A percentile compares a stretch with the other conserved stretches of the same genome.
phyloP scores from a whole-genome alignment of 2,113 vertebrate species.

The Falco punctatus region DNA sequence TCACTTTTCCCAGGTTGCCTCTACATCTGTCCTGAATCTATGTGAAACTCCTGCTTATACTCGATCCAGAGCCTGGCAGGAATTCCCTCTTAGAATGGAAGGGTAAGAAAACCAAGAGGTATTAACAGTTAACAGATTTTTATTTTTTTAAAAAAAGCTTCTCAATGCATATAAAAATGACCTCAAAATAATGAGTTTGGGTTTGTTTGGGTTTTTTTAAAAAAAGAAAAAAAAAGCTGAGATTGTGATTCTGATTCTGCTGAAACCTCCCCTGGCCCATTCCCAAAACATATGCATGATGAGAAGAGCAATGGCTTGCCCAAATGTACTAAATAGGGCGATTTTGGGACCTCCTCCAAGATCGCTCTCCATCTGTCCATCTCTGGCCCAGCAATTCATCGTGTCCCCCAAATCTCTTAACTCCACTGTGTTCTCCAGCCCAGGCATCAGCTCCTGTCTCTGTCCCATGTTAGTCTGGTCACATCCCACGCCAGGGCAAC shows the following conservation, averaged over 20 bases:
- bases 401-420: not conserved
- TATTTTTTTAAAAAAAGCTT: not conserved
- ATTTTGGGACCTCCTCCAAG: slow-evolving; percentile 54
- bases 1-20: slow-evolving; percentile 6
- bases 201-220: not conserved
- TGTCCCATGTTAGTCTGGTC: not conserved
- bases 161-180: not conserved
- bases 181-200: not conserved
- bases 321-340: slow-evolving; percentile 28
- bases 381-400: slow-evolving; percentile 2
- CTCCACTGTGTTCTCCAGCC: not conserved
- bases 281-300: slow-evolving; percentile 22
- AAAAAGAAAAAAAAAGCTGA: not conserved
- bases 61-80: not conserved
- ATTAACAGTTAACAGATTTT: slow-evolving; percentile 5
- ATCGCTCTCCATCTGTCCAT: slow-evolving; percentile 50
- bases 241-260: slow-evolving; percentile 8
- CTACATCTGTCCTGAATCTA: slow-evolving; percentile 24
- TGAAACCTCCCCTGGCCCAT: slow-evolving; percentile 21
- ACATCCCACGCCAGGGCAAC: not conserved
- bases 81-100: not conserved
- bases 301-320: slow-evolving; percentile 6
- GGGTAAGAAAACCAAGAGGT: not conserved
- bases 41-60: not conserved
- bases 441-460: not conserved